Percentiles rank a stretch among this genome's conserved stretches.
phyloP scores from a whole-genome alignment of 2,888 invertebrate genomes.

The Eupeodes luniger region DNA sequence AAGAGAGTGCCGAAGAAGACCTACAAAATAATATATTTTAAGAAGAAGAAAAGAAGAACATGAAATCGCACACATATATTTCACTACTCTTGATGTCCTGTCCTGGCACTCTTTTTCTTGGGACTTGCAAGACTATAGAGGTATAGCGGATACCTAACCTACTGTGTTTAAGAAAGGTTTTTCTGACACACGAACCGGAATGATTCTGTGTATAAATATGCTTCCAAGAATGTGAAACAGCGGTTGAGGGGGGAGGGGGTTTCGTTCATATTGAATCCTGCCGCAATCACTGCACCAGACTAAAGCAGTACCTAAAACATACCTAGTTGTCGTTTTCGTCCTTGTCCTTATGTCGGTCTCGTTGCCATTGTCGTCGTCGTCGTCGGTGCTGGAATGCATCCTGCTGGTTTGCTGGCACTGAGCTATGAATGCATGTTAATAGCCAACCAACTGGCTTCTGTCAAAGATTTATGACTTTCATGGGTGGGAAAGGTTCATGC shows the following conservation, averaged over 20 bases:
- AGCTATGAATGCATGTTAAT: slow-evolving; percentile 73
- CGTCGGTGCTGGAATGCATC: slow-evolving; percentile 60
- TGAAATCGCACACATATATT: slow-evolving; percentile 57
- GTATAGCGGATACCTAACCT: neutral
- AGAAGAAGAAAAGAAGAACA: slow-evolving; percentile 22
- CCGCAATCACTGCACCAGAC: slow-evolving; percentile 62
- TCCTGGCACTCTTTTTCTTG: slow-evolving; percentile 47
- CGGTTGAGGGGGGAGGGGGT: neutral
- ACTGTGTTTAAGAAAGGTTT: slow-evolving; percentile 59
- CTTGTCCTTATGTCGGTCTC: slow-evolving; percentile 13
- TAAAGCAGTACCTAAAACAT: no score
- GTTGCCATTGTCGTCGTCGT: neutral
- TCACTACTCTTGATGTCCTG: slow-evolving; percentile 51
- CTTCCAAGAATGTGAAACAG: slow-evolving; percentile 25
- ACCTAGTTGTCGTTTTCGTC: slow-evolving; percentile 11
- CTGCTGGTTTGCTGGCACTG: slow-evolving; percentile 74
- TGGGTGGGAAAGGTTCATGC: slow-evolving; percentile 68
- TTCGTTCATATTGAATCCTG: slow-evolving; percentile 38
- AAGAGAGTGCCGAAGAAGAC: neutral
- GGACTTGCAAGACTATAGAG: slow-evolving; percentile 20
- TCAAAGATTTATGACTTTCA: slow-evolving; percentile 75
- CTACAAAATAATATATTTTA: neutral
- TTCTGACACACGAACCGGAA: slow-evolving; percentile 54
- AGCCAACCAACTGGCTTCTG: slow-evolving; percentile 74
- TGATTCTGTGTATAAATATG: slow-evolving; percentile 39